Base-by-base conservation (phyloP, 2,113 vertebrate genomes). In the Hippopotamus amphibius region DNA sequence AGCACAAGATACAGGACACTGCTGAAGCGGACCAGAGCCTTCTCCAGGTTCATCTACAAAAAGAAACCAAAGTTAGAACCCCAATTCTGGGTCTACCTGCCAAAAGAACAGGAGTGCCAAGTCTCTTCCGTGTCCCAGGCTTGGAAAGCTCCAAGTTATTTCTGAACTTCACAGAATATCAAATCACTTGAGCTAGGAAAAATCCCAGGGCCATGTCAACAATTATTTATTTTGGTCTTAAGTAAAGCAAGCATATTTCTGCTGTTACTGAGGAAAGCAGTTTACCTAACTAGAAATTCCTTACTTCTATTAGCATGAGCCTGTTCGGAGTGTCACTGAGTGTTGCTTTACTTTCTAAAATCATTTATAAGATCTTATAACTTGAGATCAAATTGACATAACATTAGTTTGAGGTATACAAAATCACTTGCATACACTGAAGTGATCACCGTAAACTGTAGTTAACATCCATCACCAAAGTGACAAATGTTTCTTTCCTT, bases 31-130 rank as follows among this genome's bases (percentile, higher is more conserved):
- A 80, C 53, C 21, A 57, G 53, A 33, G 22, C n/a, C 77, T 57
- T 53, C 69, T 57, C 21, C 12, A n/a, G 33, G 33, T 24, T 80
- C 53, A 15, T 22, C 33, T 55, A 3, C 6, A 8, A 37, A 37
- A 21, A 79, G 21, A 57, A 4, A 26, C 53, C 53, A 57, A 7
- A 37, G 77, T 33, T 21, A 57, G 77, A 57, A 14, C n/a, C 19
- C 12, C 21, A 2, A 24, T 5, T 37, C 14, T 2, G 0, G 37
- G 12, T 37, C n/a, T 24, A 26, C 21, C 50, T n/a, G 57, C 3
- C 16, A 12, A 57, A 57, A 37, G 77, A 41, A 37, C 14, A 57
- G 21, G 53, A 80, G 24, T 57, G 83, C 43, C 66, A 61, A 17
- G 10, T 37, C 48, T 65, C 46, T n/a, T 57, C 41, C 2, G 7